Evolutionary conservation across 2,113 vertebrate genomes (phyloP), one percentile per base, ranked within the genome.

Genomic region (Gadus macrocephalus): DNA sequence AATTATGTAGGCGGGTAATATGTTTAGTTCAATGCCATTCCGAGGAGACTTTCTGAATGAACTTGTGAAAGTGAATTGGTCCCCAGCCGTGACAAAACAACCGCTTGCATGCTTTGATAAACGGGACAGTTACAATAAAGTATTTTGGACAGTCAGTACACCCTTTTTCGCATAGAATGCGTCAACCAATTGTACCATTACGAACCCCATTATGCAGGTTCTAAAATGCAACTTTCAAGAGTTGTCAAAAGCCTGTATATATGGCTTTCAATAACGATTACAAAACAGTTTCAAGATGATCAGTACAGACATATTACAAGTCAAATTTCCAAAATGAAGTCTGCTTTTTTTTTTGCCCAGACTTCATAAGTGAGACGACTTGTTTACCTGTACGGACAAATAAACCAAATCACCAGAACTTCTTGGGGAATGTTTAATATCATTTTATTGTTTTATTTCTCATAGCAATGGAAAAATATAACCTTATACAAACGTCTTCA

Each of bases 391-490:
- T 14, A 49, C 42, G 42, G 42, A 49, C 42, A 49, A 49, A 70
- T 83, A 60, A 27, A 86, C 72, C 81, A 91, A 93, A 89, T 85
- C 86, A 92, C 87, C 91, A 91, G 89, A 90, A 92, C 83, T 87
- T 87, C 90, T 86, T 87, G 91, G 95, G 90, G 92, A 96, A 95
- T 93, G 93, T 97, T 94, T 95, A 91, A 96, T 90, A 96, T 92
- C 87, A 90, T 92, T 96, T 96, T 95, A 95, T 94, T 94, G 73
- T 83, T 92, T 80, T 85, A 81, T 92, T 87, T 88, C 94, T 95
- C 90, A 94, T 92, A 94, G 93, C 92, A 96, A 94, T 98, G 96
- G 95, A 98, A 98, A 98, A 98, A 97, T 96, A 97, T 76, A 97
- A 95, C 93, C 93, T 95, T 92, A 91, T 94, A 95, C 94, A 96